These are phyloP conservation scores for Pseudococcus viburni DNA, from an alignment of 2,888 invertebrate genomes.

Conservation along the genomic window DNA sequence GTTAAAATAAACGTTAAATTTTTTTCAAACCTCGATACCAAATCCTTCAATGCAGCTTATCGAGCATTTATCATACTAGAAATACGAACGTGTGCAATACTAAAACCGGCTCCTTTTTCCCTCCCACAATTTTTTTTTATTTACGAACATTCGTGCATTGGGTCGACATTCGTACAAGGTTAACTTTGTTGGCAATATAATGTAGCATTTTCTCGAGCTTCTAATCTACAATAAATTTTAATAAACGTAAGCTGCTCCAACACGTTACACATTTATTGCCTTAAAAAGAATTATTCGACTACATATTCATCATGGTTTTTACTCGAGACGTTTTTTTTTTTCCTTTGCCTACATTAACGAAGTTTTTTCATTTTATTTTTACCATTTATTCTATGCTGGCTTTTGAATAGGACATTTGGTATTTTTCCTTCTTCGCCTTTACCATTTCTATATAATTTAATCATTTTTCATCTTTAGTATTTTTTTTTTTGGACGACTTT, in stretches of 20 bases:
- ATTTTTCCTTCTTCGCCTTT: not conserved
- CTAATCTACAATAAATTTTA: constrained; percentile 57
- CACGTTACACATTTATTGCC: constrained; percentile 40
- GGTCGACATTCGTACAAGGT: constrained; percentile 45
- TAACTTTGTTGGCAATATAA: constrained; percentile 53
- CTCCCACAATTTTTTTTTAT: not conserved
- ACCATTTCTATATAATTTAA: constrained; percentile 16
- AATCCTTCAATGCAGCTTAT: constrained; percentile 1
- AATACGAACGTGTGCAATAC: not conserved
- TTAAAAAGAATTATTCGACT: constrained; percentile 31
- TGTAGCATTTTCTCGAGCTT: constrained; percentile 34
- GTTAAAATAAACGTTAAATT: constrained; percentile 16
- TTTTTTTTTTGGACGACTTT: not conserved
- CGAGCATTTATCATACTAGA: not conserved
- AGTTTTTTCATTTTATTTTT: constrained; percentile 33
- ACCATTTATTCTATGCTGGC: not conserved
- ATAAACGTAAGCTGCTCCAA: constrained; percentile 50
- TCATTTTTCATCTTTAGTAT: constrained; percentile 33
- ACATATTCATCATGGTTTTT: constrained; percentile 38
- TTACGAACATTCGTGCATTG: constrained; percentile 31
- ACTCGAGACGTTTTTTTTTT: constrained; percentile 4
- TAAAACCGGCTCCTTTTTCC: not conserved
- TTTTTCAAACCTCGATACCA: not conserved
- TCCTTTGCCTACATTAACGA: constrained; percentile 13
- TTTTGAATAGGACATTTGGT: constrained; percentile 30